phyloP scores from a whole-genome alignment of 2,888 invertebrate species.

The Ochropacha duplaris region DNA sequence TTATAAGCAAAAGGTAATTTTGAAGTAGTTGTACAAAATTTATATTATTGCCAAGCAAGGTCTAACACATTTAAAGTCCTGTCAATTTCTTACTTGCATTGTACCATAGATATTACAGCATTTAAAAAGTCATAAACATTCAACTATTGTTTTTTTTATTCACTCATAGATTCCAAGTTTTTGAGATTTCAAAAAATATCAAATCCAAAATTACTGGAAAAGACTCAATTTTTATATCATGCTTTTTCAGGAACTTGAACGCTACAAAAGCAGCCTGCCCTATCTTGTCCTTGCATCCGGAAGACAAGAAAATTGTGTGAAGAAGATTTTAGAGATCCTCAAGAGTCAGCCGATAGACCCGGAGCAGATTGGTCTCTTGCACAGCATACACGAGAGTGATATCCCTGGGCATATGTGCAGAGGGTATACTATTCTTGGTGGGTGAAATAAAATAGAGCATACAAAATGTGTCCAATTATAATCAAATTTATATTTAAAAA shows the following conservation, averaged over 20 bases:
- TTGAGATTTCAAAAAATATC: too few relatives aligned
- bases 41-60: too few relatives aligned
- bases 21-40: too few relatives aligned
- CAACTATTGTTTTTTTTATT: too few relatives aligned
- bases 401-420: constrained; percentile 84
- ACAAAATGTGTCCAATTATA: too few relatives aligned
- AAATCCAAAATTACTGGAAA: too few relatives aligned
- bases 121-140: too few relatives aligned
- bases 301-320: constrained; percentile 72
- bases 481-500: too few relatives aligned
- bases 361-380: constrained; percentile 74
- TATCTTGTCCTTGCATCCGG: constrained; percentile 79
- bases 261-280: constrained; percentile 54
- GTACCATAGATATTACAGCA: too few relatives aligned
- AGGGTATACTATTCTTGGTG: constrained; percentile 82
- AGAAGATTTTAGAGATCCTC: constrained; percentile 50
- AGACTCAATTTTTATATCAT: background rate
- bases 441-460: background rate
- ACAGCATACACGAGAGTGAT: constrained; percentile 66
- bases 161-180: too few relatives aligned
- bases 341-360: constrained; percentile 55
- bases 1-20: constrained; percentile 51
- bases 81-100: background rate
- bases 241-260: constrained; percentile 33
- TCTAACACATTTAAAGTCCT: too few relatives aligned